Evolutionary conservation across 2,113 vertebrate genomes (phyloP).

Genomic region (human): DNA sequence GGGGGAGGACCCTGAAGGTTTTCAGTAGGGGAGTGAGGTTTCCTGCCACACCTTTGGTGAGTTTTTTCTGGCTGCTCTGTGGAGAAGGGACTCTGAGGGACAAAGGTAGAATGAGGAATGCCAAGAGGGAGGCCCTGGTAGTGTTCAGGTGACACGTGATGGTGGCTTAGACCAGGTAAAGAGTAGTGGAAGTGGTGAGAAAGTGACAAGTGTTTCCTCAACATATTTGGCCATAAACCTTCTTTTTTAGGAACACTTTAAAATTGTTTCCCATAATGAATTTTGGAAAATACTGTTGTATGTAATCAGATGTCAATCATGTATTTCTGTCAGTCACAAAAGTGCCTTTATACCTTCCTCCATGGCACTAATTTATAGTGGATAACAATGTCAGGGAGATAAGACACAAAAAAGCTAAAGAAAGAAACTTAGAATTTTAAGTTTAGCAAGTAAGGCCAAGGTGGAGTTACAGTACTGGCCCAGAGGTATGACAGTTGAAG

Average conservation of each 20-base stretch:
- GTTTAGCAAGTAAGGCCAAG: background rate
- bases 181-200: background rate
- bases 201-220: background rate
- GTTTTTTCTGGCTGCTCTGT: background rate
- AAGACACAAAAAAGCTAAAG: background rate
- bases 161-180: background rate
- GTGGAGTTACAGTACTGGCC: background rate
- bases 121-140: background rate
- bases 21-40: background rate
- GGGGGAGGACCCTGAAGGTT: background rate
- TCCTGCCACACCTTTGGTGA: background rate
- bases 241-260: background rate
- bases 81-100: background rate
- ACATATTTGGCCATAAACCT: background rate
- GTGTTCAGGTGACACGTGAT: background rate
- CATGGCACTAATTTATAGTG: background rate
- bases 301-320: background rate
- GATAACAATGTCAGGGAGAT: background rate
- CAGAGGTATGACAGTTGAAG: background rate
- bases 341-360: background rate
- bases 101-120: background rate
- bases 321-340: background rate
- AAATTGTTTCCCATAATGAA: background rate
- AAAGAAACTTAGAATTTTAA: background rate
- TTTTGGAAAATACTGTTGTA: background rate